A percentile compares a stretch with the other conserved stretches of the same genome.
These are phyloP conservation scores for Hypercompe scribonia DNA, from an alignment of 2,888 invertebrate species.

Conservation along the genomic window DNA sequence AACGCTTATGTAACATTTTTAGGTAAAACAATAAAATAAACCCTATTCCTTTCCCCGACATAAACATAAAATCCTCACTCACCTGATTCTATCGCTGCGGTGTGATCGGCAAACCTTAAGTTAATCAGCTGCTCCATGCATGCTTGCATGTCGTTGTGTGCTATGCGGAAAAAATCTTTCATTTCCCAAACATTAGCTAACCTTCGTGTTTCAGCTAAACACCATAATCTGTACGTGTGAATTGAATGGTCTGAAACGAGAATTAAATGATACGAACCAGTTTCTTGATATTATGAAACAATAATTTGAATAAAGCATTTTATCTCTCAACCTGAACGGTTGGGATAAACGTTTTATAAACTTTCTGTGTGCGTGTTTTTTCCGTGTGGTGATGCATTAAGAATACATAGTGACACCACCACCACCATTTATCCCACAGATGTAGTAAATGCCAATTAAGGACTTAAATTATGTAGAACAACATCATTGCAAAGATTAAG, in stretches of 20 bases:
- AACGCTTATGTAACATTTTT: too few relatives aligned
- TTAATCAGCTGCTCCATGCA: constrained; percentile 87
- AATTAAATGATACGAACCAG: neutral
- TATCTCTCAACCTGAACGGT: too few relatives aligned
- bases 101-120: constrained; percentile 88
- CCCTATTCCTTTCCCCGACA: neutral
- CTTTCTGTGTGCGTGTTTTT: too few relatives aligned
- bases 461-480: too few relatives aligned
- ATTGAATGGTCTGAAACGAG: constrained; percentile 89
- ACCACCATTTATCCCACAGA: too few relatives aligned
- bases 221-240: constrained; percentile 93
- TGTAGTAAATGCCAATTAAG: too few relatives aligned
- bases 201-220: constrained; percentile 90
- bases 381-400: too few relatives aligned
- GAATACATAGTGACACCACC: too few relatives aligned
- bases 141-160: constrained; percentile 88
- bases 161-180: constrained; percentile 90
- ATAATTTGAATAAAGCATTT: too few relatives aligned
- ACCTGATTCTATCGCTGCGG: constrained; percentile 84
- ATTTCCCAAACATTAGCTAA: constrained; percentile 92
- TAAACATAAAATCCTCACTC: neutral
- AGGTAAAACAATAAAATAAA: too few relatives aligned
- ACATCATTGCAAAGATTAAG: too few relatives aligned
- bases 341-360: too few relatives aligned
- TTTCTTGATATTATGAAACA: neutral